These are phyloP conservation scores for Aphaenogaster rudis DNA, from an alignment of 1,140 invertebrate species.

Conservation along the genomic window DNA sequence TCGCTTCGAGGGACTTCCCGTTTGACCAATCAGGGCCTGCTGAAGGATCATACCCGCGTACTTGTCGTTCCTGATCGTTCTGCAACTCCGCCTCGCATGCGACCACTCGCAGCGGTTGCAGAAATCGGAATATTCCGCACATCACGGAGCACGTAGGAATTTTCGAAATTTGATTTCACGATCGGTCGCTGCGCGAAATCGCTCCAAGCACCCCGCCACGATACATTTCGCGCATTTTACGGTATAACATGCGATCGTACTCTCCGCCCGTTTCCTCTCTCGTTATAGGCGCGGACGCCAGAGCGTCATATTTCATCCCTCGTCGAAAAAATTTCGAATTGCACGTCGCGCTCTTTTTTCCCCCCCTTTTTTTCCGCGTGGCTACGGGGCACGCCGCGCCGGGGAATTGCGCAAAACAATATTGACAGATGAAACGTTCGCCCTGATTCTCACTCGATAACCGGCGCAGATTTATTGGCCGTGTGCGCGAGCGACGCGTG, in stretches of 20 bases:
- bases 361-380: background rate
- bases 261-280: background rate
- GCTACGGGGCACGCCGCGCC: background rate
- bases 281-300: background rate
- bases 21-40: conserved; percentile 65
- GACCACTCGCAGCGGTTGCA: background rate
- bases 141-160: background rate
- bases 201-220: background rate
- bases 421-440: conserved; percentile 53
- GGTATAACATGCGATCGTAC: background rate
- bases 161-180: conserved; percentile 24
- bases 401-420: conserved; percentile 44
- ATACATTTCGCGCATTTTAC: conserved; percentile 16
- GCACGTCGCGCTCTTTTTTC: background rate
- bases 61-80: conserved; percentile 65
- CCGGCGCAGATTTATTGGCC: conserved; percentile 49
- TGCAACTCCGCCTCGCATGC: background rate
- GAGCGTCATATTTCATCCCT: conserved; percentile 42
- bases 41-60: conserved; percentile 54
- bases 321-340: conserved; percentile 26
- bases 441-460: conserved; percentile 58
- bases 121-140: background rate
- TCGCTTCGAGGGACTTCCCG: conserved; percentile 63
- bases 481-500: background rate
- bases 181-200: background rate